These are phyloP conservation scores for Rotaria macrura DNA, from an alignment of 2,888 invertebrate genomes.

Conservation along the genomic window DNA sequence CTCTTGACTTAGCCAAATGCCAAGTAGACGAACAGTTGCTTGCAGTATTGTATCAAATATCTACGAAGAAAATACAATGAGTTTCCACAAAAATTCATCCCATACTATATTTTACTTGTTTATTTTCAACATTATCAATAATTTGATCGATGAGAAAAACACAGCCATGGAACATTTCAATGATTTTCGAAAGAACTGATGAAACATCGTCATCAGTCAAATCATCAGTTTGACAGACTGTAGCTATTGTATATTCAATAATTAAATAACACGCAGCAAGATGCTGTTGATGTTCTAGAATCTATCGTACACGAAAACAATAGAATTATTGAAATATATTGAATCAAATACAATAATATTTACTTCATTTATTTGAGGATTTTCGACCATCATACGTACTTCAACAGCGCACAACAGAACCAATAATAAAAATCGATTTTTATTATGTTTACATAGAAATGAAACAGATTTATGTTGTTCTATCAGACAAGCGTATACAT, in stretches of 20 bases:
- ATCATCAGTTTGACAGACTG: neutral
- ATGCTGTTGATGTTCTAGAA: neutral
- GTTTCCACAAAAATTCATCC: too few species aligned
- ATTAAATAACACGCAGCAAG: neutral
- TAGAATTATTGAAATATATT: neutral
- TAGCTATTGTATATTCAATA: constrained; percentile 4
- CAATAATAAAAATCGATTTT: neutral
- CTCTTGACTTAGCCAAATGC: constrained; percentile 15
- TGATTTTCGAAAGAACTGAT: neutral
- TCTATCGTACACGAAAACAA: neutral
- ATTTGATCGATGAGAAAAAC: neutral
- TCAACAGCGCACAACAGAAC: neutral
- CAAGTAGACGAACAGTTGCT: constrained; percentile 14
- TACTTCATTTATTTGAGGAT: neutral
- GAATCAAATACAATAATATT: neutral
- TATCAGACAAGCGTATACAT: neutral
- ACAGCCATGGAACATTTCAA: constrained; percentile 14
- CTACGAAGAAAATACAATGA: neutral
- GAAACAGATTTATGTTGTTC: neutral
- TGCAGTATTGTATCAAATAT: neutral
- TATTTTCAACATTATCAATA: constrained; percentile 4
- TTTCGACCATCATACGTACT: constrained; percentile 7
- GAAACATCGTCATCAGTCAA: neutral
- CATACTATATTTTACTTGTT: neutral
- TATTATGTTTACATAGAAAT: constrained; percentile 6